Percentiles rank a stretch among this genome's conserved stretches.
Evolutionary conservation across 1,140 invertebrate species (phyloP).

Genomic region (Drosophila pectinifera): DNA sequence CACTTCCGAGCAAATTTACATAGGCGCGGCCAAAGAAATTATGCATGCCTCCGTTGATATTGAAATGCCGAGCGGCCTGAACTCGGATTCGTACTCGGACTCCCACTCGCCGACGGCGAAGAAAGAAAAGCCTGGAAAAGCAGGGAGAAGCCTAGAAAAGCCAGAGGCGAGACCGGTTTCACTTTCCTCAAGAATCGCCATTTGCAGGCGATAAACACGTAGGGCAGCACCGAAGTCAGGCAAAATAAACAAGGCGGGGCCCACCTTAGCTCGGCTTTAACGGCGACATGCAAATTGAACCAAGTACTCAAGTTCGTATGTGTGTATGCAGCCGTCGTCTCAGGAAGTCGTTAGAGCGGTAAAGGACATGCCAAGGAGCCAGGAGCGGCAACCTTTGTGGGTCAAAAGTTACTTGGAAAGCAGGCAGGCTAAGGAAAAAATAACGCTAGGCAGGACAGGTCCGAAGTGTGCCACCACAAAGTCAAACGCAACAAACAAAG

Average conservation of each 20-base stretch:
- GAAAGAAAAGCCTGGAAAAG: constrained; percentile 11
- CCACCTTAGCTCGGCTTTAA: constrained; percentile 12
- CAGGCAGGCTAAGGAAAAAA: constrained; percentile 14
- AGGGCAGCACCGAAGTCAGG: constrained; percentile 65
- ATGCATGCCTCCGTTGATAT: constrained; percentile 80
- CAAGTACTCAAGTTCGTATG: constrained; percentile 20
- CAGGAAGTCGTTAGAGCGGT: constrained; percentile 73
- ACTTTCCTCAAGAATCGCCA: constrained; percentile 61
- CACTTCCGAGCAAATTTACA: constrained; percentile 74
- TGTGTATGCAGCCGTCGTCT: constrained; percentile 30
- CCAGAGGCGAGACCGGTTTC: constrained; percentile 56
- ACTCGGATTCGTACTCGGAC: constrained; percentile 12
- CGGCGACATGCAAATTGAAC: constrained; percentile 62
- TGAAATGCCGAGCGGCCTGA: constrained; percentile 71
- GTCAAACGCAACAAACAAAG: constrained; percentile 61
- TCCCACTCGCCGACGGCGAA: constrained; percentile 38
- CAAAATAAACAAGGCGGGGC: constrained; percentile 57
- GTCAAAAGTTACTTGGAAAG: constrained; percentile 56
- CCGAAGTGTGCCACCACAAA: constrained; percentile 65
- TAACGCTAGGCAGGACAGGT: constrained; percentile 11
- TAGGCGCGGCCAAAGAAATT: constrained; percentile 70
- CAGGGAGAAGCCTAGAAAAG: constrained; percentile 33
- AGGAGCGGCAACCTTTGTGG: constrained; percentile 66
- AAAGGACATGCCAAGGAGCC: constrained; percentile 51
- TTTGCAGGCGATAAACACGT: constrained; percentile 77